Evolutionary conservation across 2,888 invertebrate genomes (phyloP), one percentile per base, ranked within the genome.

Genomic region (Leucophora obtusa): DNA sequence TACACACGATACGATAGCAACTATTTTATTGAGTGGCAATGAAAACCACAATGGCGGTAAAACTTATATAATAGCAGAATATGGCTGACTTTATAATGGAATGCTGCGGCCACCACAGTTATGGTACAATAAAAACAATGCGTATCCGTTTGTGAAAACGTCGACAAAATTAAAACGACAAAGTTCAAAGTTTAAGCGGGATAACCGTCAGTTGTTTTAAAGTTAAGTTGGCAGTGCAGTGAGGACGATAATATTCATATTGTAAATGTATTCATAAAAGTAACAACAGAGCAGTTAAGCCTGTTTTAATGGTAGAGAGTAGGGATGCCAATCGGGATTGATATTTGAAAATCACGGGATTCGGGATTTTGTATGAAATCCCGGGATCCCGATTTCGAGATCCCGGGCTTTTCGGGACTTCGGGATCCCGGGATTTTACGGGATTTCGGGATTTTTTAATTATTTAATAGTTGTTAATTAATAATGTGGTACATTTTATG

Each of bases 181-280:
- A 88, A 88, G 88, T 89, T 89, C 89, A 88, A 85, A 89, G 87
- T 86, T 88, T 88, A 88, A 88, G 87, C 89, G 88, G 86, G 87
- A 85, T 89, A 86, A 86, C 85, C 88, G 89, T 89, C 87, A 87
- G 84, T 88, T 86, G 83, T 79, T 80, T 82, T 80, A 82, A 84
- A 80, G 80, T 83, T 81, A 83, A 77, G 69, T 71, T 59, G 72
- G 63, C 66, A 72, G 60, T 63, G 66, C 65, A 72, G 70, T 72
- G 70, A 79, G 78, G 72, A 68, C 76, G 79, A 84, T 75, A 82
- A 70, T 77, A 77, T 81, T 81, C 73, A 77, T 77, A 65, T 59
- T 24, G 17, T 59, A 70, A 14, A 18, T 62, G 21, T 60, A 35
- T 8, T 35, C 35, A 35, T 35, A 50, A 10, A 24, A 8, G 38